phyloP scores from a whole-genome alignment of 2,888 invertebrate genomes.

The Pseudococcus jackbeardsleyi region DNA sequence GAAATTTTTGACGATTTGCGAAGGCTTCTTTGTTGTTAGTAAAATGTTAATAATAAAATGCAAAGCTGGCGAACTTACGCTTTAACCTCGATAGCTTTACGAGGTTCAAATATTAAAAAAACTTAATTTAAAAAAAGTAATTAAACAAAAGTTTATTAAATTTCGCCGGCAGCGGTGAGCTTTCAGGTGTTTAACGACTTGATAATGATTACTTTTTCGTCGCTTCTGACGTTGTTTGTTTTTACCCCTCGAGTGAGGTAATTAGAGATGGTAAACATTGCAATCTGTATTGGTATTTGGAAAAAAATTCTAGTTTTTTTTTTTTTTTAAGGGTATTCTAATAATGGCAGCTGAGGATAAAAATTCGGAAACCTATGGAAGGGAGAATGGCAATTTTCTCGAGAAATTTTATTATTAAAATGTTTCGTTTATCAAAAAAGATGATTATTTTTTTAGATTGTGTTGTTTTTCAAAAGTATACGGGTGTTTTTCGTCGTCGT shows the following conservation, averaged over 20 bases:
- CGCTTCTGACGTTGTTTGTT: background rate
- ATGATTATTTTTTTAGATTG: too few relatives aligned
- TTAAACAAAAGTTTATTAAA: conserved; percentile 41
- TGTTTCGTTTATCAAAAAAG: too few relatives aligned
- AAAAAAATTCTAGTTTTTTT: background rate
- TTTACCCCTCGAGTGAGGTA: background rate
- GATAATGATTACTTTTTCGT: conserved; percentile 32
- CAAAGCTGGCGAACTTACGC: conserved; percentile 10
- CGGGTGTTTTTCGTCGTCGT: too few relatives aligned
- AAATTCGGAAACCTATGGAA: too few relatives aligned
- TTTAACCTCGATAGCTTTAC: conserved; percentile 27
- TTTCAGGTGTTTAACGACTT: conserved; percentile 36
- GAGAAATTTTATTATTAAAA: too few relatives aligned
- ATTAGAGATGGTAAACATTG: background rate
- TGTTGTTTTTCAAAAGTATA: too few relatives aligned
- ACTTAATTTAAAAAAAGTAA: conserved; percentile 39
- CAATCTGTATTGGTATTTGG: background rate
- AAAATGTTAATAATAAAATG: conserved; percentile 35
- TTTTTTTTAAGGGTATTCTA: background rate
- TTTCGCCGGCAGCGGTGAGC: background rate
- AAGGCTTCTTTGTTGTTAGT: conserved; percentile 9
- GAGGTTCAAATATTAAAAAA: conserved; percentile 39
- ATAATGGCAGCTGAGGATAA: too few relatives aligned
- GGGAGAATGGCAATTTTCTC: too few relatives aligned
- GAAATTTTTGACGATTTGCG: background rate